Evolutionary conservation across 2,888 invertebrate species (phyloP).

Genomic region (Ametastegia equiseti): DNA sequence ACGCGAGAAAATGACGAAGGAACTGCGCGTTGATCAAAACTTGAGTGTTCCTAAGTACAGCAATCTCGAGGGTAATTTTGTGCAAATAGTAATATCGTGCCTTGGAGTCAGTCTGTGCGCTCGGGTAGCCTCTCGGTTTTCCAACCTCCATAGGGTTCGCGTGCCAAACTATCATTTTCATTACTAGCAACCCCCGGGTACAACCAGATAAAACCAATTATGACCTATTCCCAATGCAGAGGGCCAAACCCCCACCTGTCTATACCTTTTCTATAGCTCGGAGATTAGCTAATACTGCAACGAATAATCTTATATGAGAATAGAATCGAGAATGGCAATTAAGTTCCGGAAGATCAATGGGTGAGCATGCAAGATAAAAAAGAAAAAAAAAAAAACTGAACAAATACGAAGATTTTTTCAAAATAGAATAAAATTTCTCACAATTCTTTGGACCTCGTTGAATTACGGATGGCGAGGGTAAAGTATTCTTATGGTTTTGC

Average conservation of each 20-base stretch:
- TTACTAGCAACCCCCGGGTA: conserved; percentile 61
- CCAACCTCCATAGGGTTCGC: conserved; percentile 57
- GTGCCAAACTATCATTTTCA: conserved; percentile 70
- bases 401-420: neutral
- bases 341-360: neutral
- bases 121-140: neutral
- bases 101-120: conserved; percentile 45
- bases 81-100: conserved; percentile 73
- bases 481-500: neutral
- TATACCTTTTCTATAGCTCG: neutral
- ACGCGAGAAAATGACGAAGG: conserved; percentile 48
- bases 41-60: conserved; percentile 67
- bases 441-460: too few relatives aligned
- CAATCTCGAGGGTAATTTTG: conserved; percentile 71
- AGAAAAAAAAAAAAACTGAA: too few relatives aligned
- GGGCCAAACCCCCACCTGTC: conserved; percentile 50
- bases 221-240: conserved; percentile 67
- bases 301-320: neutral
- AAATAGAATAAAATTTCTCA: too few relatives aligned
- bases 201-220: conserved; percentile 72
- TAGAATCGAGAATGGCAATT: neutral
- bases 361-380: too few relatives aligned
- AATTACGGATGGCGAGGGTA: neutral
- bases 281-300: neutral
- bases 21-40: conserved; percentile 63